phyloP scores from a whole-genome alignment of 30 jellyfish, hydroid and myxozoan genomes.

The Aurelia sp. region DNA sequence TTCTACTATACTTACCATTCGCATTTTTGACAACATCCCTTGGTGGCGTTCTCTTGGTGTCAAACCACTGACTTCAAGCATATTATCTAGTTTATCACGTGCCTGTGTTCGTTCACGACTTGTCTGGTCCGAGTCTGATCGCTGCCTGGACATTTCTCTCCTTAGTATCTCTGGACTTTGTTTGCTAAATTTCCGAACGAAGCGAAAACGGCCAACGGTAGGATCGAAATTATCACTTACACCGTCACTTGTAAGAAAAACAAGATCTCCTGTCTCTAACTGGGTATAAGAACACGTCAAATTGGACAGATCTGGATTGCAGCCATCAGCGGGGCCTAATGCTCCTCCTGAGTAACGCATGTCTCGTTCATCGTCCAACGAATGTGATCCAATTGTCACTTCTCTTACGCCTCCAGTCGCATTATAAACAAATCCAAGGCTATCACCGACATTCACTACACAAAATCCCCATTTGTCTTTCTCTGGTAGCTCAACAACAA shows the following conservation, averaged over 20 bases:
- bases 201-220: constrained; percentile 68
- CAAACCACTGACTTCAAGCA: background rate
- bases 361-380: constrained; percentile 79
- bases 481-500: constrained; percentile 83
- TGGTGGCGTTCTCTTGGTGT: constrained; percentile 85
- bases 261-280: constrained; percentile 80
- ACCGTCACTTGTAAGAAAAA: constrained; percentile 91
- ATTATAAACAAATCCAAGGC: constrained; percentile 84
- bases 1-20: constrained; percentile 43
- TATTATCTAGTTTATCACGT: background rate
- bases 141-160: background rate
- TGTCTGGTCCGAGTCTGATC: constrained; percentile 26
- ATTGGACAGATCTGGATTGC: constrained; percentile 85
- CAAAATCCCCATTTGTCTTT: constrained; percentile 91
- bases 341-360: constrained; percentile 96
- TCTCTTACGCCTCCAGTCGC: constrained; percentile 82
- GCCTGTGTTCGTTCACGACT: background rate
- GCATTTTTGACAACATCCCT: constrained; percentile 83
- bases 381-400: constrained; percentile 92
- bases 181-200: constrained; percentile 16
- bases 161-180: constrained; percentile 7
- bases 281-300: constrained; percentile 82
- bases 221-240: constrained; percentile 95
- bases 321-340: constrained; percentile 96
- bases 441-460: constrained; percentile 91